Conservation (phyloP, 2,797 vertebrate species). For the Psittacula echo region DNA sequence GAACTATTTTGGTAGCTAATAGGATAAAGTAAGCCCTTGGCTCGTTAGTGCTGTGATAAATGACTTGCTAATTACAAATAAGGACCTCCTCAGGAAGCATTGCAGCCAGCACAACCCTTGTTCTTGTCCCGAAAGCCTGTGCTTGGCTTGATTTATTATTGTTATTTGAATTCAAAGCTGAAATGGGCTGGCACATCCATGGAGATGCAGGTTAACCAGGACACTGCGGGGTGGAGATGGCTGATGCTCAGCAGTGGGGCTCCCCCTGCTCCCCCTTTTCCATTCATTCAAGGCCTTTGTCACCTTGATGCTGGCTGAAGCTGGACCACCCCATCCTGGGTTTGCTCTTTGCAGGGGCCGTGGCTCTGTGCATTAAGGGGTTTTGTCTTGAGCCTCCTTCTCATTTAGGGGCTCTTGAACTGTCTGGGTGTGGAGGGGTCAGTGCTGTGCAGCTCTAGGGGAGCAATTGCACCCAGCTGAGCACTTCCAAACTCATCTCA, state of each 20-base stretch:
- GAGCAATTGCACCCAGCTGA: background rate
- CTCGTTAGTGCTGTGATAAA: conserved; percentile 29
- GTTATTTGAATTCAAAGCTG: background rate
- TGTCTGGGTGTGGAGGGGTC: fast-evolving
- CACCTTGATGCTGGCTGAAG: background rate
- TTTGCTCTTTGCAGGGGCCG: background rate
- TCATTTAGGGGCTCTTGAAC: background rate
- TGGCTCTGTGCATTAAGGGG: fast-evolving
- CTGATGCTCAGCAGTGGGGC: background rate
- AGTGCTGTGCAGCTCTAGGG: background rate
- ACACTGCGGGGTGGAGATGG: background rate
- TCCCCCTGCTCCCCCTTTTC: background rate
- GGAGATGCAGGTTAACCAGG: background rate
- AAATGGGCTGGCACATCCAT: background rate
- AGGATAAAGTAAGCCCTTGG: conserved; percentile 13
- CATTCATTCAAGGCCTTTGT: background rate
- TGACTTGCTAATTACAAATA: conserved; percentile 41
- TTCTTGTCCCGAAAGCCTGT: background rate
- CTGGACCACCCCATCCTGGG: background rate
- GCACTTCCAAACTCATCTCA: background rate
- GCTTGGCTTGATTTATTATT: background rate
- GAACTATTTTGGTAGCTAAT: conserved; percentile 46
- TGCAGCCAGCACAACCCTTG: background rate
- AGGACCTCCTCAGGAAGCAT: conserved; percentile 35
- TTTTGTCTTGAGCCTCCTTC: background rate